Evolutionary conservation across 2,113 vertebrate genomes (phyloP).

Genomic region (Passer domesticus): DNA sequence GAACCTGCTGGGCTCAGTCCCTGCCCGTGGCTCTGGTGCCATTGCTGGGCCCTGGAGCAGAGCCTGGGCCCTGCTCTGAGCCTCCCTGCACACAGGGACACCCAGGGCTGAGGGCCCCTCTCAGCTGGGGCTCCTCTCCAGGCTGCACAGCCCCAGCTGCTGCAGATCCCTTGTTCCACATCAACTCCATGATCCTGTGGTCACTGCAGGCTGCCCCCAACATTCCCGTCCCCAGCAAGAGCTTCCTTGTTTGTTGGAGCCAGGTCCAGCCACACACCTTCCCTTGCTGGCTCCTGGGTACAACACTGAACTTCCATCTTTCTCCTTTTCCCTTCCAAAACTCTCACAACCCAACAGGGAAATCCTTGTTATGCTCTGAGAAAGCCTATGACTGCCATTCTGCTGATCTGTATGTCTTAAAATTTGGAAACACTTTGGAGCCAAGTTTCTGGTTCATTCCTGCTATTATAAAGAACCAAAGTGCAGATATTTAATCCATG

Average conservation of each 20-base stretch:
- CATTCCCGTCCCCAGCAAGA: neutral
- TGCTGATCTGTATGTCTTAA: neutral
- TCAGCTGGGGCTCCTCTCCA: neutral
- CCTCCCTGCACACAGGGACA: neutral
- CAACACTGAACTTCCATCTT: neutral
- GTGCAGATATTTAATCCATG: neutral
- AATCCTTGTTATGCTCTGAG: neutral
- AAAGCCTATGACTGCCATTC: neutral
- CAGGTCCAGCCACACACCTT: neutral
- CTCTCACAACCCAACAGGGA: neutral
- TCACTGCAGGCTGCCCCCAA: neutral
- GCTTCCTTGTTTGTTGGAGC: neutral
- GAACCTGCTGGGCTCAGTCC: neutral
- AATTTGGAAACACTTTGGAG: neutral
- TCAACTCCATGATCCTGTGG: no score
- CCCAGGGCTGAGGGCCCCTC: neutral
- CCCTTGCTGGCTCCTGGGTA: neutral
- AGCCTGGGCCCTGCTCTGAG: neutral
- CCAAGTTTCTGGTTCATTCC: neutral
- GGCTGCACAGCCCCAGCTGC: rapidly evolving
- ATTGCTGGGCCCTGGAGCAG: neutral
- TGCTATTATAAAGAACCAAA: neutral
- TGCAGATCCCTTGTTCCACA: neutral
- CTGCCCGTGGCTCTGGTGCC: neutral
- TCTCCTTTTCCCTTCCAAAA: neutral